Base-by-base conservation (phyloP, 2,113 vertebrate genomes). In the Ochotona curzoniae region DNA sequence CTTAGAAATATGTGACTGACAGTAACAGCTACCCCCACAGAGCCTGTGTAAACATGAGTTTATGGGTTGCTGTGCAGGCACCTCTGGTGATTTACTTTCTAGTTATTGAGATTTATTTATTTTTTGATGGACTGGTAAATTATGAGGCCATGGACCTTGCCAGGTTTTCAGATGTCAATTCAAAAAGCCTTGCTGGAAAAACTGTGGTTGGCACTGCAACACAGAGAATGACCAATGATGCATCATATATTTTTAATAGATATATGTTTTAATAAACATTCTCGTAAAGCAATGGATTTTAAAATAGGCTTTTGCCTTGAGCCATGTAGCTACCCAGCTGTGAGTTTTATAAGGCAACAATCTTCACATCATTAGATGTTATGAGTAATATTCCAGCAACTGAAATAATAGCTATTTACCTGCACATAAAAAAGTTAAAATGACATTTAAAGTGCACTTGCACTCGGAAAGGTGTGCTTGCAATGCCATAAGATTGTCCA, bases 261-360 rank as follows among this genome's bases (percentile, higher is more conserved):
- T 96, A 97, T 96, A 98, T 98, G 97, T 98, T 98, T 98, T 98
- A 98, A 98, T 98, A 98, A 98, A 98, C 97, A 98, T 96, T 96
- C 95, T 96, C 96, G 97, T 97, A 98, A 98, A 98, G 97, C 97
- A 96, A 96, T 97, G 97, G 96, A 81, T 98, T 98, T 98, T 97
- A 96, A 98, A 98, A 97, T 98, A 98, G 97, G 94, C 93, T 98
- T 98, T 98, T 98, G 98, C 98, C 98, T 98, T 98, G 98, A 98
- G 98, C 98, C 96, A 98, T 98, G 97, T 98, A 98, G 98, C 98
- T 98, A 98, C 95, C 98, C 98, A 98, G 98, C 98, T 98, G 98
- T 98, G 98, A 98, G 97, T 98, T 98, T 98, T 98, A 98, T 98
- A 98, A 98, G 96, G 98, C 97, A 97, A 97, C 98, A 97, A 98